These are phyloP conservation scores for Gallinago undulata DNA, from an alignment of 2,113 vertebrate genomes.

Conservation along the genomic window DNA sequence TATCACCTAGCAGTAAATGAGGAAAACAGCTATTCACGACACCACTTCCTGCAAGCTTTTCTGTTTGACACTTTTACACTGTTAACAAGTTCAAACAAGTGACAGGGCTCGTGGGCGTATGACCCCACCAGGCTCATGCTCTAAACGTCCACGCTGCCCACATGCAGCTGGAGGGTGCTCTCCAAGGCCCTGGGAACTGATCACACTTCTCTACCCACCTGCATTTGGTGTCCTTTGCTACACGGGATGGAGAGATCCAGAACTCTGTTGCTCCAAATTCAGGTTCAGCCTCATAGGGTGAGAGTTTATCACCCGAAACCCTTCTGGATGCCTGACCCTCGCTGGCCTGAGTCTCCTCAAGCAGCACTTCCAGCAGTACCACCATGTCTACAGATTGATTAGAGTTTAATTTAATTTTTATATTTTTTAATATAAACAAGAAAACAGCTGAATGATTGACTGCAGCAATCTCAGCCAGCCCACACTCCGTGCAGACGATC, in stretches of 20 bases:
- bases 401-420: not conserved
- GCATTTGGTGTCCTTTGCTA: not conserved
- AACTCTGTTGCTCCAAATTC: not conserved
- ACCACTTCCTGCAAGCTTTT: not conserved
- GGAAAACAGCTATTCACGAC: not conserved
- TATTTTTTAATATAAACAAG: not conserved
- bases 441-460: not conserved
- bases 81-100: not conserved
- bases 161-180: not conserved
- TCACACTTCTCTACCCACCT: not conserved
- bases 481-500: not conserved
- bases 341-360: not conserved
- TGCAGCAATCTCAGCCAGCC: not conserved
- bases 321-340: not conserved
- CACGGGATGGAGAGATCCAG: not conserved
- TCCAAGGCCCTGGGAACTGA: not conserved
- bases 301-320: not conserved
- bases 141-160: not conserved
- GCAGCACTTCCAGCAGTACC: not conserved
- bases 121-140: not conserved
- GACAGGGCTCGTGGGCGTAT: accelerated
- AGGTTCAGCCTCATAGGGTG: not conserved
- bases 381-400: not conserved
- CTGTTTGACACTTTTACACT: not conserved
- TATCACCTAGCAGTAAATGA: not conserved